Percentiles rank a stretch among this genome's conserved stretches.
These are phyloP conservation scores for Cricetomys ansorgei DNA, from an alignment of 2,113 vertebrate species.

Conservation along the genomic window DNA sequence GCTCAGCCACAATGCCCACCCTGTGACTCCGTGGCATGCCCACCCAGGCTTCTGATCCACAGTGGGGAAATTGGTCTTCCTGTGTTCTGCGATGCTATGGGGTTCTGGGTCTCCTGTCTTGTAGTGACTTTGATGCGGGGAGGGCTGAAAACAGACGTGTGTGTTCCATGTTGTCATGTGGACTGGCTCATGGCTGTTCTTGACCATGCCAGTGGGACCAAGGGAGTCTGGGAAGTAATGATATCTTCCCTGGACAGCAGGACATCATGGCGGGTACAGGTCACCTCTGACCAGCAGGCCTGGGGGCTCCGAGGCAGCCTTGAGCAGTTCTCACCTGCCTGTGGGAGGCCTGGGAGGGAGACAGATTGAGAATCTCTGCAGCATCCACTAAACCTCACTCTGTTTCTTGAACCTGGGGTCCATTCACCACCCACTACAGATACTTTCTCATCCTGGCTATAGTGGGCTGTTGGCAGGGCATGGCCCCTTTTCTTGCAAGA, in stretches of 20 bases:
- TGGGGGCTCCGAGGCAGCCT: not conserved
- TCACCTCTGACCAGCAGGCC: not conserved
- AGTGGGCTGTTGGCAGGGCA: too few species aligned
- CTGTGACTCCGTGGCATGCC: not conserved
- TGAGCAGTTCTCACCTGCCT: not conserved
- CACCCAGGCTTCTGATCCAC: not conserved
- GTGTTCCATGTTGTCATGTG: not conserved
- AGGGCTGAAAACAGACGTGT: too few species aligned
- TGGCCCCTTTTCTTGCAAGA: too few species aligned
- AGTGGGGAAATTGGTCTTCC: not conserved
- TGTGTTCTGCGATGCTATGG: not conserved
- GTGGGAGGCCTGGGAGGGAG: not conserved
- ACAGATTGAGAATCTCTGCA: not conserved
- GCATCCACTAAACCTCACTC: not conserved
- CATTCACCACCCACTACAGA: not conserved
- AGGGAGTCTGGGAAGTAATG: rapidly evolving
- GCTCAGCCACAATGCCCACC: not conserved
- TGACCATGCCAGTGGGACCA: not conserved
- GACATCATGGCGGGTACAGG: not conserved
- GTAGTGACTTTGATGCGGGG: not conserved
- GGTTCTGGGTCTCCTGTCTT: not conserved
- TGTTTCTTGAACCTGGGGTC: not conserved
- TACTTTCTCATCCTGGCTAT: not conserved
- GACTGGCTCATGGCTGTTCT: not conserved
- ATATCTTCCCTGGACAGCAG: not conserved